Conservation (phyloP, 2,113 vertebrate species). For the Struthio camelus region DNA sequence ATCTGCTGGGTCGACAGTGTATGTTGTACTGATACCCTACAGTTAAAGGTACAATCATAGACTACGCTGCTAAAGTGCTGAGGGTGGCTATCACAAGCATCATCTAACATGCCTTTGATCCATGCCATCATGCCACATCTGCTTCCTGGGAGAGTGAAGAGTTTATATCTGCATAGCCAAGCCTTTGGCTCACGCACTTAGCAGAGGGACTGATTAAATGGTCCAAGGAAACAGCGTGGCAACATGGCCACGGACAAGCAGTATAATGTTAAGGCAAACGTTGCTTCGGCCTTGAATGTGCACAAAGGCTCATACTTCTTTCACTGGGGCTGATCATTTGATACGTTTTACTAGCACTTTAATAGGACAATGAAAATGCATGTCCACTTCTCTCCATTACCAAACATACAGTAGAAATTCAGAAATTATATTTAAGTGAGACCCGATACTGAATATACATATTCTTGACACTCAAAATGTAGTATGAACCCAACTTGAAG, state of each 20-base stretch:
- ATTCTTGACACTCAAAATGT: background rate
- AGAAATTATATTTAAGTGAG: background rate
- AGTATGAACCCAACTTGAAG: background rate
- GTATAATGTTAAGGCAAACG: background rate
- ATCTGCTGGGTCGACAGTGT: accelerated
- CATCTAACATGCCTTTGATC: background rate
- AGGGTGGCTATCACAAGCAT: background rate
- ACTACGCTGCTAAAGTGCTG: background rate
- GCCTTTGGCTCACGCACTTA: background rate
- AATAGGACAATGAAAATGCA: background rate
- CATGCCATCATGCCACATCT: accelerated
- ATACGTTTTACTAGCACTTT: background rate
- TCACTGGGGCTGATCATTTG: background rate
- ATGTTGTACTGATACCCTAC: background rate
- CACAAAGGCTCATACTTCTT: background rate
- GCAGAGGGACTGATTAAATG: background rate
- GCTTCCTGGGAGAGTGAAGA: background rate
- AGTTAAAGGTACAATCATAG: background rate
- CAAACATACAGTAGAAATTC: background rate
- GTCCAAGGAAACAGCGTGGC: background rate
- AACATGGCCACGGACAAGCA: background rate
- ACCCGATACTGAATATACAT: background rate
- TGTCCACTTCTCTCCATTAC: background rate
- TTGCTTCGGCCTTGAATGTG: background rate
- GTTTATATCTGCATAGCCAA: background rate